Percentiles rank a stretch among this genome's conserved stretches.
These are phyloP conservation scores for Aphelenchoides fujianensis DNA, from an alignment of 1,140 invertebrate species.

Conservation along the genomic window DNA sequence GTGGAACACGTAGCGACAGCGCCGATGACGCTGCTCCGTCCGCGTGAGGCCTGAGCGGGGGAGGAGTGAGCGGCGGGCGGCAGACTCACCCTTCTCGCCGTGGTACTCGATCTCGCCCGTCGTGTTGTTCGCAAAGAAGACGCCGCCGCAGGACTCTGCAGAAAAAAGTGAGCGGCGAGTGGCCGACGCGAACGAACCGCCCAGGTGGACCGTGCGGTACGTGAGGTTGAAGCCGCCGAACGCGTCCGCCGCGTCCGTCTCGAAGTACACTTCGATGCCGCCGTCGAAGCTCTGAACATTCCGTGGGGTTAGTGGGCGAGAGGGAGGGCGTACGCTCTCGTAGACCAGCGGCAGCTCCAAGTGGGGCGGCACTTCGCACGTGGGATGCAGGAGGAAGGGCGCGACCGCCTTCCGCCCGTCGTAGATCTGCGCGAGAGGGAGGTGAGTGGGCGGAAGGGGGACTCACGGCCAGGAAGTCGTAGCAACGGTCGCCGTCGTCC, in stretches of 20 bases:
- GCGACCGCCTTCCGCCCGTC: slow-evolving; percentile 53
- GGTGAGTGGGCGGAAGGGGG: background rate
- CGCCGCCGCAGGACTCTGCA: slow-evolving; percentile 43
- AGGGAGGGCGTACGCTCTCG: slow-evolving; percentile 6
- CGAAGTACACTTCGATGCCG: slow-evolving; percentile 52
- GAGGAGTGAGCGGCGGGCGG: background rate
- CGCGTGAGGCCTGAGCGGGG: slow-evolving; percentile 38
- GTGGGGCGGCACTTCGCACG: slow-evolving; percentile 24
- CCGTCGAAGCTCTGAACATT: too few species aligned
- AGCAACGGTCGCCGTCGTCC: slow-evolving; percentile 25
- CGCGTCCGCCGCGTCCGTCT: slow-evolving; percentile 41
- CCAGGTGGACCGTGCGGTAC: slow-evolving; percentile 26
- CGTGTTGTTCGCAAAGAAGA: slow-evolving; percentile 13
- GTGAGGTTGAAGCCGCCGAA: slow-evolving; percentile 42
- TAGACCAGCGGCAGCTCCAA: slow-evolving; percentile 28
- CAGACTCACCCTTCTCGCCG: slow-evolving; percentile 37
- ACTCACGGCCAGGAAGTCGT: slow-evolving; percentile 47
- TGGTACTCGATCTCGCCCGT: slow-evolving; percentile 31
- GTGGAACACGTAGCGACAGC: slow-evolving; percentile 51
- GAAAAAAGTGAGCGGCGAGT: background rate
- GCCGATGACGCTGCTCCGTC: slow-evolving; percentile 49
- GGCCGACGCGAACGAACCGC: background rate
- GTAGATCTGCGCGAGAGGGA: slow-evolving; percentile 54
- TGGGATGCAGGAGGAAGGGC: slow-evolving; percentile 44
- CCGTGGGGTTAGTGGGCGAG: slow-evolving; percentile 31